These are phyloP conservation scores for Odontocolon sp. DNA, from an alignment of 2,888 invertebrate genomes.

Conservation along the genomic window DNA sequence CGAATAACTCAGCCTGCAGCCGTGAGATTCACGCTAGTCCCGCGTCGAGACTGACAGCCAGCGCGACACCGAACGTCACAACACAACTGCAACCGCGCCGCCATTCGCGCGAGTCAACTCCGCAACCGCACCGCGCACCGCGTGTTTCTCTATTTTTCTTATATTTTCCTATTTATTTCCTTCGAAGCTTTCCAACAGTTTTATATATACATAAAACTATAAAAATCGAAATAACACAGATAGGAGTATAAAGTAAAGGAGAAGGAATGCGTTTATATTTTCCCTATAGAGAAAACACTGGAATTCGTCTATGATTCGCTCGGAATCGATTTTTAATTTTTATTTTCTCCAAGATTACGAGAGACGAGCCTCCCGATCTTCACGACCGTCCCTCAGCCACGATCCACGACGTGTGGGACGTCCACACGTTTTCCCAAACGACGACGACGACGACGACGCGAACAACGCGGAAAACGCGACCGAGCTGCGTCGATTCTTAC, in stretches of 20 bases:
- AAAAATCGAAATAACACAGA: too few species aligned
- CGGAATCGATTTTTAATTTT: too few species aligned
- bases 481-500: slow-evolving; percentile 50
- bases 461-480: slow-evolving; percentile 21
- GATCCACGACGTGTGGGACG: background rate
- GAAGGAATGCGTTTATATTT: too few species aligned
- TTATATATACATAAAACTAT: too few species aligned
- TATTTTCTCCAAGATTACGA: too few species aligned
- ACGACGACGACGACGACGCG: slow-evolving; percentile 42
- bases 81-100: slow-evolving; percentile 67
- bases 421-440: slow-evolving; percentile 45
- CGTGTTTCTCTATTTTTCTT: slow-evolving; percentile 21
- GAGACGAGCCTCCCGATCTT: too few species aligned
- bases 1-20: background rate
- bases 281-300: too few species aligned
- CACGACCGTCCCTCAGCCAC: too few species aligned
- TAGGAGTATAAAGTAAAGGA: too few species aligned
- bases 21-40: slow-evolving; percentile 28
- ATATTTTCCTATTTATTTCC: background rate
- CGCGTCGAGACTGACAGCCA: slow-evolving; percentile 68
- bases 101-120: slow-evolving; percentile 66
- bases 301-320: too few species aligned
- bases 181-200: too few species aligned
- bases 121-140: slow-evolving; percentile 43
- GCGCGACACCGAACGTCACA: slow-evolving; percentile 71